Evolutionary conservation across 2,797 vertebrate species (phyloP).

Genomic region (Dallia pectoralis): DNA sequence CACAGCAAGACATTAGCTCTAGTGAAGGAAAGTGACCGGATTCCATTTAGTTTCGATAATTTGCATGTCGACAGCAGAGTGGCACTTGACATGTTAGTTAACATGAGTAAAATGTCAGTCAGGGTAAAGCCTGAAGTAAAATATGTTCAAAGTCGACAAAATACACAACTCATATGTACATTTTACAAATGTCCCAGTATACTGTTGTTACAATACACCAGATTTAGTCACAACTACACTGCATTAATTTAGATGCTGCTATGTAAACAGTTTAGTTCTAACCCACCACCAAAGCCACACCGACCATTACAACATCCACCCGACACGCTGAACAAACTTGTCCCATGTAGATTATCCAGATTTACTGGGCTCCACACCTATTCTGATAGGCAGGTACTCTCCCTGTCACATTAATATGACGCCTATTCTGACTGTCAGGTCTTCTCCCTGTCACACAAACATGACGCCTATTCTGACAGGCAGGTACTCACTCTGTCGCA

Average conservation of each 20-base stretch:
- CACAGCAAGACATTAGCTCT: neutral
- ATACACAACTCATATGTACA: too few relatives aligned
- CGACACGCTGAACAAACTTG: neutral
- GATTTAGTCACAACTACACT: neutral
- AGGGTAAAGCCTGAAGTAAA: neutral
- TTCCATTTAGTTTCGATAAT: neutral
- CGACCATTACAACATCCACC: neutral
- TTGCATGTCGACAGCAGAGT: neutral
- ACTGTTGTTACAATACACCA: neutral
- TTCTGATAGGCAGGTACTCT: too few relatives aligned
- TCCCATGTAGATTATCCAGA: constrained; percentile 18
- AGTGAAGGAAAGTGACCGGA: neutral
- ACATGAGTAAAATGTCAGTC: neutral
- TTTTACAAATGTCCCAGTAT: too few relatives aligned
- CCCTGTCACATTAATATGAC: too few relatives aligned
- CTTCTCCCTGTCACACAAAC: too few relatives aligned
- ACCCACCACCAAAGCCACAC: neutral
- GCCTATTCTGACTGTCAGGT: too few relatives aligned
- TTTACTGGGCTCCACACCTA: constrained; percentile 61
- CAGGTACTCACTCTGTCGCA: too few relatives aligned
- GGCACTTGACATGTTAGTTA: neutral
- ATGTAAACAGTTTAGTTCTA: neutral
- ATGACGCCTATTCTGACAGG: too few relatives aligned
- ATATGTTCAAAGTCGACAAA: too few relatives aligned
- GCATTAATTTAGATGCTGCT: neutral